Conservation (phyloP, 1,140 invertebrate species). For the Camponotus floridanus region DNA sequence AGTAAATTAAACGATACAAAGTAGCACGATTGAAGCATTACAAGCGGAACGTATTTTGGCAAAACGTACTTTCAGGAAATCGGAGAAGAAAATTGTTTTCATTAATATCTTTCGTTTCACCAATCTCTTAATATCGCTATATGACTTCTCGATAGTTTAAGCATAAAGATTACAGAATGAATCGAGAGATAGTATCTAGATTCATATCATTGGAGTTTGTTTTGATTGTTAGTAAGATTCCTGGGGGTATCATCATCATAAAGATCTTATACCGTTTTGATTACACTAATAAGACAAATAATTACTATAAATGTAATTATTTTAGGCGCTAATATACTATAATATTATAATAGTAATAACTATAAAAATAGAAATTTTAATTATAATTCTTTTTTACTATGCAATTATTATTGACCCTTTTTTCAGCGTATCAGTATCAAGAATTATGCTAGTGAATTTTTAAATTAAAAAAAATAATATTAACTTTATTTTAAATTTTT, state of each 20-base stretch:
- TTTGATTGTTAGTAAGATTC: constrained; percentile 14
- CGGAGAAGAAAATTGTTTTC: background rate
- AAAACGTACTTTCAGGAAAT: constrained; percentile 2
- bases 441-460: constrained; percentile 2
- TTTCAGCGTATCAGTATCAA: background rate
- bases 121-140: constrained; percentile 33
- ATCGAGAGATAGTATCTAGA: constrained; percentile 53
- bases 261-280: constrained; percentile 30
- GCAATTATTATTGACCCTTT: too few relatives aligned
- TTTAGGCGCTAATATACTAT: too few relatives aligned
- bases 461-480: too few relatives aligned
- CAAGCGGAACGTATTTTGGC: background rate
- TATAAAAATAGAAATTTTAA: too few relatives aligned
- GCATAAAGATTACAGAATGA: constrained; percentile 21
- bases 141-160: constrained; percentile 8
- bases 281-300: too few relatives aligned
- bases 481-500: background rate
- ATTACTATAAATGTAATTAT: too few relatives aligned
- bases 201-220: constrained; percentile 55
- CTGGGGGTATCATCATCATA: constrained; percentile 22
- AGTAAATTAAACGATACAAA: constrained; percentile 46
- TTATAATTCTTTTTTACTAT: too few relatives aligned
- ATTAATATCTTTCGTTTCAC: background rate
- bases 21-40: background rate
- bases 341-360: too few relatives aligned